Evolutionary conservation across 2,113 vertebrate genomes (phyloP).

Genomic region (Rattus norvegicus): DNA sequence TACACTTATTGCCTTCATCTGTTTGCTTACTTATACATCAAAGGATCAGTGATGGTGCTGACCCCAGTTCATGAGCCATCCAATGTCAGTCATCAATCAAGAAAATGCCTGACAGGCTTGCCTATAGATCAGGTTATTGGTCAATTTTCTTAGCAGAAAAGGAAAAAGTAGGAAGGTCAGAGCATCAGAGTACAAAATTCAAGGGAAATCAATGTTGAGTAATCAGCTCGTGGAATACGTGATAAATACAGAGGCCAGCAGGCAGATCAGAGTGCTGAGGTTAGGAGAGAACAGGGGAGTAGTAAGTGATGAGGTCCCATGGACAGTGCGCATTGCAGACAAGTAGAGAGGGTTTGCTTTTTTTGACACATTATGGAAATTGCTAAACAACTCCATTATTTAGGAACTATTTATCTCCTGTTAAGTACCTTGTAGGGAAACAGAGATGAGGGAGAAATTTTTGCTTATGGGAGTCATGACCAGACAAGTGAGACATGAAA

Average conservation of each 20-base stretch:
- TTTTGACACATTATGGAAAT: neutral
- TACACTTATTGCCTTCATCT: neutral
- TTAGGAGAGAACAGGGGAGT: neutral
- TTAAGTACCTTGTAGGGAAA: neutral
- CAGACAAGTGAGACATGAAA: fast-evolving
- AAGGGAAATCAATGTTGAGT: neutral
- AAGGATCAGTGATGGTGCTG: neutral
- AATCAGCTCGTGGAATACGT: neutral
- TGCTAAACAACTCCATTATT: fast-evolving
- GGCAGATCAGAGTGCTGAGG: fast-evolving
- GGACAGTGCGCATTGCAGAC: neutral
- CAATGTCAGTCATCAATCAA: neutral
- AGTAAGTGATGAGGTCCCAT: fast-evolving
- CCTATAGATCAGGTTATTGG: neutral
- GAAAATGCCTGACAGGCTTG: neutral
- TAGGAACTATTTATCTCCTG: neutral
- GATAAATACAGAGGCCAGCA: neutral
- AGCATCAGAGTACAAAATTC: no score
- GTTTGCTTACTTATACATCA: neutral
- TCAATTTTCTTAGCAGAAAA: neutral
- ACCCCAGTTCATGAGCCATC: neutral
- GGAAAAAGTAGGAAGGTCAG: neutral
- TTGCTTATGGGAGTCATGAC: neutral
- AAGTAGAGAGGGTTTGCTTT: neutral
- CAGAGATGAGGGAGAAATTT: fast-evolving